Conservation (phyloP, 2,888 invertebrate species). For the Amphipyra tragopoginis region DNA sequence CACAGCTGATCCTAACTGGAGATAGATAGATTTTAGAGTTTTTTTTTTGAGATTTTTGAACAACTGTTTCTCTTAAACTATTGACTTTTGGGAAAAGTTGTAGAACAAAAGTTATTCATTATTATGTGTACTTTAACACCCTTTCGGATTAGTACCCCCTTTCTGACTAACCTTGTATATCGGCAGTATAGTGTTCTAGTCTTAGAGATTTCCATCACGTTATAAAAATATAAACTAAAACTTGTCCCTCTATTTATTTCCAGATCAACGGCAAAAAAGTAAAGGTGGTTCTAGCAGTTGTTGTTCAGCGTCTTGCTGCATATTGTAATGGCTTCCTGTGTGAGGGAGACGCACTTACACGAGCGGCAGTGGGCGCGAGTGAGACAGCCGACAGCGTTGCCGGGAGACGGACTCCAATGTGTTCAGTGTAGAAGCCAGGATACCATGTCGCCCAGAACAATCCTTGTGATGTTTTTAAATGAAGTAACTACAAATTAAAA, state of each 20-base stretch:
- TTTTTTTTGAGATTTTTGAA: too few relatives aligned
- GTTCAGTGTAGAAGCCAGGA: constrained; percentile 81
- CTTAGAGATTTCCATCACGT: neutral
- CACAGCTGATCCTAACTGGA: too few relatives aligned
- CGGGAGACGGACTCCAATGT: constrained; percentile 80
- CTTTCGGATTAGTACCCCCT: too few relatives aligned
- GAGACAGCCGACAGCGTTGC: constrained; percentile 69
- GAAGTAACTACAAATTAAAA: constrained; percentile 61
- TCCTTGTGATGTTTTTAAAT: constrained; percentile 80
- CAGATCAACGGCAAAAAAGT: constrained; percentile 98
- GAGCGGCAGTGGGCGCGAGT: constrained; percentile 69
- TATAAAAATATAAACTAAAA: constrained; percentile 1
- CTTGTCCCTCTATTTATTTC: constrained; percentile 74
- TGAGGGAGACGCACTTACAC: constrained; percentile 65
- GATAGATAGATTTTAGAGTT: too few relatives aligned
- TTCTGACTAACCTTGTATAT: too few relatives aligned
- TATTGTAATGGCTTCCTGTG: constrained; percentile 92
- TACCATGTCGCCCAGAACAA: constrained; percentile 71
- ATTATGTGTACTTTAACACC: too few relatives aligned
- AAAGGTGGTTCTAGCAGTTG: constrained; percentile 98
- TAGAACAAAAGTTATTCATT: too few relatives aligned
- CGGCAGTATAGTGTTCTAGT: neutral
- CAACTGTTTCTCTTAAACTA: too few relatives aligned
- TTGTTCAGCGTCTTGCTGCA: constrained; percentile 97
- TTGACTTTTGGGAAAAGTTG: too few relatives aligned